Evolutionary conservation across 2,797 vertebrate species (phyloP), one percentile per base, ranked within the genome.

Genomic region (Notolabrus celidotus): DNA sequence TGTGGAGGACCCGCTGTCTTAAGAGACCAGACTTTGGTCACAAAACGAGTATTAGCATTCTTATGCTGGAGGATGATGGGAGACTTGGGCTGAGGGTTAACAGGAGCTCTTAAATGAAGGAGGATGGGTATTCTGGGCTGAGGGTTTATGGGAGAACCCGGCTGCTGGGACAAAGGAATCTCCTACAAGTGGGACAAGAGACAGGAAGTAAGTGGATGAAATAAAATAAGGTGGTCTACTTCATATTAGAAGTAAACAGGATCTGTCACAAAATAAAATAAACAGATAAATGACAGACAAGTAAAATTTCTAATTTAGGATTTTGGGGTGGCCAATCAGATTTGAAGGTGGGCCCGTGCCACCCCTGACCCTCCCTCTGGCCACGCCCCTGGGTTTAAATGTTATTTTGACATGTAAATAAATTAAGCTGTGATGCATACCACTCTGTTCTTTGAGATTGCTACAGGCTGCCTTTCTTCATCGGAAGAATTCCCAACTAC

Each of bases 101-200:
- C 67, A 1, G 84, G 77, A 16, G 62, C 10, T 15, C 31, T 70
- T 0, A 82, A 25, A 17, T 78, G 79, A 2, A 78, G 49, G 6
- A 79, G 59, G 55, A 83, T 83, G 20, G 80, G 80, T 4, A 79
- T 77, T 50, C 63, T 70, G 47, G 61, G 64, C 45, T 63, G 63
- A 10, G 46, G 17, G 25, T 4, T 67, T 45, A 34, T 0, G 4
- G 31, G 33, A 17, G 49, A 20, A 10, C 31, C n/a, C 11, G 38
- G 34, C 36, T 49, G 42, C 12, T 36, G 16, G 2, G 61, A 57
- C 23, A 25, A 39, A 38, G 39, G 4, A 2, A 27, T 42, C 8
- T 52, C 62, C 63, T 77, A 7, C 3, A 33, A 78, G 12, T 27
- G 12, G n/a, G n/a, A 50, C 0, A 22, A 47, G 22, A 11, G 49